Conservation (phyloP, 2,888 invertebrate genomes). For the Choristoneura rosaceana region DNA sequence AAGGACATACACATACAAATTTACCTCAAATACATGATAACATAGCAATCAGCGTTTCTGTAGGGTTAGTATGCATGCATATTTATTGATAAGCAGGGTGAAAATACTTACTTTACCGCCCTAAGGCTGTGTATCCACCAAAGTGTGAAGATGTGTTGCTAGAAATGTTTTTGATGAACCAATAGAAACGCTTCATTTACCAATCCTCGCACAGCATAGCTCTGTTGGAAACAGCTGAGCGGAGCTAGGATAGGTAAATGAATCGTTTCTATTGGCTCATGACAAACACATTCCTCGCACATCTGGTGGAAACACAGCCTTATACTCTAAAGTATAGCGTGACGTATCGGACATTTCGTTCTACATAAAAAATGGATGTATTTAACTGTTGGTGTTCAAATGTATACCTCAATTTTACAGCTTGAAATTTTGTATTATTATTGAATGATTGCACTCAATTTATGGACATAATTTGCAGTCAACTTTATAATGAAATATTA, state of each 20-base stretch:
- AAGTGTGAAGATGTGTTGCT: no score
- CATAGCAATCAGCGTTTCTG: slow-evolving; percentile 48
- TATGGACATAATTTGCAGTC: slow-evolving; percentile 35
- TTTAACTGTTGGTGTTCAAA: slow-evolving; percentile 11
- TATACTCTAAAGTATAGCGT: neutral
- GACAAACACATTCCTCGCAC: no score
- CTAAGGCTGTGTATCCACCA: neutral
- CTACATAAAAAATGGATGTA: neutral
- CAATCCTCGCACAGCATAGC: no score
- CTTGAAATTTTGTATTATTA: slow-evolving; percentile 17
- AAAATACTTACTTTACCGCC: neutral
- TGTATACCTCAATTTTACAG: slow-evolving; percentile 17
- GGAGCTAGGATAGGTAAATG: no score
- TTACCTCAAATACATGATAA: slow-evolving; percentile 51
- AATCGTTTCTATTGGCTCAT: no score
- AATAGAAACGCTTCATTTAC: no score
- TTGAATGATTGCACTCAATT: slow-evolving; percentile 12
- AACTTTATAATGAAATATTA: slow-evolving; percentile 13
- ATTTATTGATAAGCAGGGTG: neutral
- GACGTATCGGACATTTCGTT: neutral
- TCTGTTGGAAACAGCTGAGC: no score
- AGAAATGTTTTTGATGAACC: no score
- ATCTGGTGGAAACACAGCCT: no score
- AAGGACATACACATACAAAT: slow-evolving; percentile 49
- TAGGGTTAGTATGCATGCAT: slow-evolving; percentile 19